Conservation (phyloP, 92 coral and sea anemone species). For the Paramuricea clavata region DNA sequence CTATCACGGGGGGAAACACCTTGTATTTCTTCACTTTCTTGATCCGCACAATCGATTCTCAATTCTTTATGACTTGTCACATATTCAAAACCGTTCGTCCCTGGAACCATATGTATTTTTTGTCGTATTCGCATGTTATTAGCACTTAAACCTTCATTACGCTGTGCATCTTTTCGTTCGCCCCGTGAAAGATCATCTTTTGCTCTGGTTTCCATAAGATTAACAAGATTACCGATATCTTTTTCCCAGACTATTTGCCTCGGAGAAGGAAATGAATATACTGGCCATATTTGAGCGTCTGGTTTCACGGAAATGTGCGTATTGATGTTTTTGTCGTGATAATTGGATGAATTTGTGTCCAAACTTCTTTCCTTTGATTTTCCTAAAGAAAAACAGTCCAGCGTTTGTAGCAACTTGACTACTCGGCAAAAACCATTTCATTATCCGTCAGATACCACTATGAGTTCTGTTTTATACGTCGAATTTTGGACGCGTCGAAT, state of each 20-base stretch:
- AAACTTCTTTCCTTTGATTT: background rate
- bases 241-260: background rate
- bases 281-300: background rate
- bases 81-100: background rate
- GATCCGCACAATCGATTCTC: background rate
- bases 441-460: too few relatives aligned
- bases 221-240: background rate
- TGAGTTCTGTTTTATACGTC: too few relatives aligned
- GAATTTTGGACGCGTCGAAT: too few relatives aligned
- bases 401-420: too few relatives aligned
- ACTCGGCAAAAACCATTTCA: too few relatives aligned
- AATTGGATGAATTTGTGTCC: background rate
- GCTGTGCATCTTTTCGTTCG: background rate
- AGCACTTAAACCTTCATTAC: background rate
- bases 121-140: background rate
- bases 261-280: background rate
- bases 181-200: background rate
- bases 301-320: background rate
- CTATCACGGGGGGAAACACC: background rate
- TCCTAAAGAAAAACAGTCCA: background rate
- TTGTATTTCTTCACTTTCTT: background rate
- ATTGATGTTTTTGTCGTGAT: background rate
- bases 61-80: background rate
- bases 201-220: background rate
- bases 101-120: background rate